Base-by-base conservation (phyloP, 2,797 vertebrate species). In the Scarus forsteni region DNA sequence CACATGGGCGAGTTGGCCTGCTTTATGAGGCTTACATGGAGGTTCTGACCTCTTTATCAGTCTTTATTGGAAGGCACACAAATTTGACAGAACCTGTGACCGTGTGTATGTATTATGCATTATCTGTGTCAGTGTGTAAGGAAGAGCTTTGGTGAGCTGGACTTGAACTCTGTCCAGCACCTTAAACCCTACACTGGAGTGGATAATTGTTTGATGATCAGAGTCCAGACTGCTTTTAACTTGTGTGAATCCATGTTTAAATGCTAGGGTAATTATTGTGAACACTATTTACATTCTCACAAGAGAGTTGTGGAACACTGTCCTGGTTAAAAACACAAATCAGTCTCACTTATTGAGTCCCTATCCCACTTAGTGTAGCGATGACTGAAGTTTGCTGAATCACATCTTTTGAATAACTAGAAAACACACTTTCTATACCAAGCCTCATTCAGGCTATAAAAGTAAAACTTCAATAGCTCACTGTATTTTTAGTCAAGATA, bases 1-100 rank as follows among this genome's bases (percentile, higher is more conserved):
- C 73, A 77, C 75, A 86, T 89, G 77, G 81, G 91, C 78, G 75
- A 79, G 65, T 78, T 38, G 79, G 68, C 74, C 83, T 65, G 71
- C 63, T 83, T 87, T 68, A 58, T 61, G 61, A 70, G 62, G 67
- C 59, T 61, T 11, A 13, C 53, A 66, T 77, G 62, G 72, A 66
- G 78, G 69, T 60, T 64, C 66, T 77, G 63, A 78, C 72, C 68
- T 50, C 39, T 38, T 43, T 66, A 59, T 58, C 52, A 68, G 61
- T 46, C 61, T 70, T 48, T 46, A 53, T 44, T 51, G 46, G 49
- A 56, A 67, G 53, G 62, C 39, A 54, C 36, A 53, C 38, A n/a
- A 45, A 46, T 50, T 52, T 66, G 80, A 77, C 42, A 44, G 46
- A 66, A 63, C 54, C 61, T 66, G n/a, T 15, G 68, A 9, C 48